Conservation (phyloP, 1,140 invertebrate species). For the Pogonomyrmex barbatus region DNA sequence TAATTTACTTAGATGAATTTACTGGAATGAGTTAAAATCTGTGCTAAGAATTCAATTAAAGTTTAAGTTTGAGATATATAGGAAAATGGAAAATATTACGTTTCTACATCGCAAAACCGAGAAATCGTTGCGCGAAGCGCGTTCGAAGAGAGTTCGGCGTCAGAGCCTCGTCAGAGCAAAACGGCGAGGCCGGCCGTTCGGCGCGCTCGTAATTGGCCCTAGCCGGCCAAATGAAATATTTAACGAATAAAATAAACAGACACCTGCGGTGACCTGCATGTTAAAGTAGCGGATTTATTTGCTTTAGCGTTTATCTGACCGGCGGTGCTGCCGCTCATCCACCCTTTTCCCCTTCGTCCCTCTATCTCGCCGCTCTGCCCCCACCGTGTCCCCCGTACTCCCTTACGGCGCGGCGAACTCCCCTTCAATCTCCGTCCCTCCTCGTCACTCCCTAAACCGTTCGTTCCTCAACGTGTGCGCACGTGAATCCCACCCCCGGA, state of each 20-base stretch:
- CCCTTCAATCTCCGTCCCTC: constrained; percentile 39
- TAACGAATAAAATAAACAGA: constrained; percentile 86
- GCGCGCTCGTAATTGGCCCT: constrained; percentile 82
- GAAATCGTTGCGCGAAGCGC: constrained; percentile 29
- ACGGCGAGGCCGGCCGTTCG: constrained; percentile 58
- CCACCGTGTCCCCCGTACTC: constrained; percentile 7
- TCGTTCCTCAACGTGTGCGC: constrained; percentile 63
- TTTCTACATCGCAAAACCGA: constrained; percentile 6
- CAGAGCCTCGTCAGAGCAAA: constrained; percentile 67
- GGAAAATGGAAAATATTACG: not conserved
- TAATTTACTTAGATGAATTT: not conserved
- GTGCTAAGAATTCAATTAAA: not conserved
- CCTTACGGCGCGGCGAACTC: constrained; percentile 41
- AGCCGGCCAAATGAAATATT: constrained; percentile 85
- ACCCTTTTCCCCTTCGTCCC: constrained; percentile 21
- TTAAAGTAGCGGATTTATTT: constrained; percentile 85
- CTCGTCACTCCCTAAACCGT: constrained; percentile 47
- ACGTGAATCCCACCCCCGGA: constrained; percentile 73
- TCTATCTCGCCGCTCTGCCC: constrained; percentile 15
- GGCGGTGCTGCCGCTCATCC: constrained; percentile 66
- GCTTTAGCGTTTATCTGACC: constrained; percentile 83
- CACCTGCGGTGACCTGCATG: constrained; percentile 84
- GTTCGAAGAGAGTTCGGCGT: constrained; percentile 28
- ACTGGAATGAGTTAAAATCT: not conserved
- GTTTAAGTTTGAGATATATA: constrained; percentile 8